Conservation (phyloP, 2,113 vertebrate genomes). For the Notothenia rossii region DNA sequence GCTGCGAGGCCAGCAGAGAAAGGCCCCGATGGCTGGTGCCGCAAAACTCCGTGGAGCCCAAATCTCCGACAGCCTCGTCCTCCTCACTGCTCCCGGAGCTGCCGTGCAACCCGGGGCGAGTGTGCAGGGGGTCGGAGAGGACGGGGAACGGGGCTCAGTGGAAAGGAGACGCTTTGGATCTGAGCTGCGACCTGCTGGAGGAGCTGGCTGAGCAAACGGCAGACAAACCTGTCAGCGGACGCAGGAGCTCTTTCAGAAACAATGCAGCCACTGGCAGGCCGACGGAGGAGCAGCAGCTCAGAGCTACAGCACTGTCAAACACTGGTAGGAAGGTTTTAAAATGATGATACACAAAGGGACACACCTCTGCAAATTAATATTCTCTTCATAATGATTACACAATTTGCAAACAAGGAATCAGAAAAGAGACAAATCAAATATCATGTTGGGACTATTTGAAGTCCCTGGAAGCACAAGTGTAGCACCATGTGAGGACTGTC, state of each 20-base stretch:
- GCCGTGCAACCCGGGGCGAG: slow-evolving; percentile 72
- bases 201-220: slow-evolving; percentile 63
- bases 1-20: slow-evolving; percentile 51
- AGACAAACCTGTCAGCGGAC: slow-evolving; percentile 84
- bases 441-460: neutral
- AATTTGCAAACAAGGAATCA: neutral
- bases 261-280: slow-evolving; percentile 34
- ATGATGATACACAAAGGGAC: neutral
- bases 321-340: slow-evolving; percentile 43
- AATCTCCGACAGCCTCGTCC: slow-evolving; percentile 50
- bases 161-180: slow-evolving; percentile 74
- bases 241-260: slow-evolving; percentile 81
- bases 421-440: neutral
- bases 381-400: neutral
- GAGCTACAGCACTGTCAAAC: slow-evolving; percentile 43
- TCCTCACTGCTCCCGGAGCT: slow-evolving; percentile 74
- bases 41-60: slow-evolving; percentile 71
- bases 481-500: neutral
- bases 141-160: slow-evolving; percentile 56
- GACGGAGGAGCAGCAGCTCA: slow-evolving; percentile 57
- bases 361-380: neutral
- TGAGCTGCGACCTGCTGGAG: slow-evolving; percentile 77
- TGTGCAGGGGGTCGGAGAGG: slow-evolving; percentile 65
- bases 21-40: slow-evolving; percentile 86
- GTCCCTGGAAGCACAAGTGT: neutral